Evolutionary conservation across 1,140 invertebrate species (phyloP).

Genomic region (Brachionus calyciflorus): DNA sequence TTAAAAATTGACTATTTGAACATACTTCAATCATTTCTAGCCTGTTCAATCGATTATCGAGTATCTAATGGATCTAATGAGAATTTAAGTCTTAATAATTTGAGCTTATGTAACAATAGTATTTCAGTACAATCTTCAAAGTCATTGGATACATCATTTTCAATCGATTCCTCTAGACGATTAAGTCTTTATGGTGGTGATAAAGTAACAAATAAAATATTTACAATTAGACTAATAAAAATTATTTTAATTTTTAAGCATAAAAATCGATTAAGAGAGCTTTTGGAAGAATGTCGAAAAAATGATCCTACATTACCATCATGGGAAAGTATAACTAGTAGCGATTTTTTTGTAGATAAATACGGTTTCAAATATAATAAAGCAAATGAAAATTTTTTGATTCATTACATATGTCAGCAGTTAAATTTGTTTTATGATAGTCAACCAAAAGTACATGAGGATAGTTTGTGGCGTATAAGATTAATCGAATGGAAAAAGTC

Average conservation of each 20-base stretch:
- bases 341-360: constrained; percentile 62
- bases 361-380: constrained; percentile 63
- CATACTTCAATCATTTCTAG: constrained; percentile 63
- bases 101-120: background rate
- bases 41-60: constrained; percentile 61
- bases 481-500: constrained; percentile 8
- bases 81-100: constrained; percentile 35
- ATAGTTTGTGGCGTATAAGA: constrained; percentile 55
- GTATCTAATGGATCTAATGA: constrained; percentile 51
- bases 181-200: constrained; percentile 63
- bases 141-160: background rate
- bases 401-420: constrained; percentile 65
- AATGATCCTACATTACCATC: constrained; percentile 63
- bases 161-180: constrained; percentile 55
- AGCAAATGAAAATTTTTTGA: constrained; percentile 57
- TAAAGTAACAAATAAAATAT: constrained; percentile 55
- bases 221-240: background rate
- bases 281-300: constrained; percentile 62
- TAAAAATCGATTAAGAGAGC: constrained; percentile 58
- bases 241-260: constrained; percentile 55
- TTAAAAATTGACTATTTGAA: constrained; percentile 64
- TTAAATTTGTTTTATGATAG: constrained; percentile 60
- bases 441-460: constrained; percentile 54
- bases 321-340: constrained; percentile 61
- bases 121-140: background rate